These are phyloP conservation scores for Coregonus sp. DNA, from an alignment of 2,797 vertebrate genomes.

Conservation along the genomic window DNA sequence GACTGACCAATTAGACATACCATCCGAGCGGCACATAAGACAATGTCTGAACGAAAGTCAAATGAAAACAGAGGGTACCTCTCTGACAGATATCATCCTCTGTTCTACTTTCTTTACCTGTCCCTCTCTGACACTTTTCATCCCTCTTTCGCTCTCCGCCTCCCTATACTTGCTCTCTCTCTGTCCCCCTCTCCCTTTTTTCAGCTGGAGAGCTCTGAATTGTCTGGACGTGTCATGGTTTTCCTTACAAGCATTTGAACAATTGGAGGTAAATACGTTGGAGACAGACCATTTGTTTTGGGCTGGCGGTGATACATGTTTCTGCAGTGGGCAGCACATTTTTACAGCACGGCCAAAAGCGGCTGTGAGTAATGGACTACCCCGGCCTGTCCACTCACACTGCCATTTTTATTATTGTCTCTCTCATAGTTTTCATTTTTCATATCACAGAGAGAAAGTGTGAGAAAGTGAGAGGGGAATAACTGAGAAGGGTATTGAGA, in stretches of 20 bases:
- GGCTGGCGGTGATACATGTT: slow-evolving; percentile 82
- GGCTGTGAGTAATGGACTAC: slow-evolving; percentile 84
- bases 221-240: slow-evolving; percentile 65
- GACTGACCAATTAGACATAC: neutral
- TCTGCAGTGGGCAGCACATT: slow-evolving; percentile 85
- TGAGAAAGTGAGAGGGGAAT: slow-evolving; percentile 25
- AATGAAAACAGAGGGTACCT: neutral
- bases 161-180: neutral
- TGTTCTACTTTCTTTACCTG: neutral
- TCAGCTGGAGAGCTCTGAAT: slow-evolving; percentile 57
- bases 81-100: neutral
- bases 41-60: neutral
- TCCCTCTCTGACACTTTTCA: neutral
- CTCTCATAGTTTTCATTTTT: slow-evolving; percentile 82
- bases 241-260: slow-evolving; percentile 79
- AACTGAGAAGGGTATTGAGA: slow-evolving; percentile 6
- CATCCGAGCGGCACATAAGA: neutral
- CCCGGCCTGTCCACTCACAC: slow-evolving; percentile 80
- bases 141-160: too few species aligned
- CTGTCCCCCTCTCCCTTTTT: slow-evolving; percentile 16
- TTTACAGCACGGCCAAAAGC: slow-evolving; percentile 82
- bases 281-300: slow-evolving; percentile 84
- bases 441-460: slow-evolving; percentile 54
- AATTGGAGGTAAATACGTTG: slow-evolving; percentile 83
- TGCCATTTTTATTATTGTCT: slow-evolving; percentile 86